Evolutionary conservation across 2,113 vertebrate species (phyloP).

Genomic region (Synchiropus splendidus): DNA sequence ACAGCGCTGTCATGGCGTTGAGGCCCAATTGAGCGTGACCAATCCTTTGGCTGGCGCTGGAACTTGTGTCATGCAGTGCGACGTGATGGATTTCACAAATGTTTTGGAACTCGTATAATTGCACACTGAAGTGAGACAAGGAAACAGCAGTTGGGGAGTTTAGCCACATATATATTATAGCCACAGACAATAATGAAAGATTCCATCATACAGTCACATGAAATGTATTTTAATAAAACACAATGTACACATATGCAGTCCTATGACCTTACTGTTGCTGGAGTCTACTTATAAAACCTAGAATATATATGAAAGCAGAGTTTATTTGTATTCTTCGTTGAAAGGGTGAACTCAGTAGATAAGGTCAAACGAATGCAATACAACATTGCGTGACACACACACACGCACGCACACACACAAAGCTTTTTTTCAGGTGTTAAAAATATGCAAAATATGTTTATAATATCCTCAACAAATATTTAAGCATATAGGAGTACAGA

Average conservation of each 20-base stretch:
- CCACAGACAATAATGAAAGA: constrained; percentile 46
- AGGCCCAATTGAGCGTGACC: constrained; percentile 33
- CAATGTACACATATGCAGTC: constrained; percentile 74
- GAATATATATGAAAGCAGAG: constrained; percentile 60
- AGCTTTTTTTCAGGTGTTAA: constrained; percentile 47
- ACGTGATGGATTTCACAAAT: constrained; percentile 45
- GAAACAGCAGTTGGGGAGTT: constrained; percentile 23
- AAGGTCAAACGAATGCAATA: constrained; percentile 58
- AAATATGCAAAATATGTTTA: constrained; percentile 67
- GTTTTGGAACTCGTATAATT: constrained; percentile 29
- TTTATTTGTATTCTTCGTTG: constrained; percentile 37
- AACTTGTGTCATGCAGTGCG: constrained; percentile 23
- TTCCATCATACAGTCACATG: constrained; percentile 59
- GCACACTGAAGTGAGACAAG: constrained; percentile 23
- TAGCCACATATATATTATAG: constrained; percentile 38
- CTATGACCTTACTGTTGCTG: constrained; percentile 69
- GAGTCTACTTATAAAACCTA: constrained; percentile 65
- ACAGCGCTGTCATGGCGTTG: constrained; percentile 36
- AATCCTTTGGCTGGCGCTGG: constrained; percentile 41
- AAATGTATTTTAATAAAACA: constrained; percentile 76
- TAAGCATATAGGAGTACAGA: constrained; percentile 67
- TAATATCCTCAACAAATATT: constrained; percentile 66
- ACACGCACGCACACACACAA: constrained; percentile 39
- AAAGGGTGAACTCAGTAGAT: constrained; percentile 65
- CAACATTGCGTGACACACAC: constrained; percentile 43